phyloP scores from a whole-genome alignment of 2,113 vertebrate species.

The Fukomys damarensis region DNA sequence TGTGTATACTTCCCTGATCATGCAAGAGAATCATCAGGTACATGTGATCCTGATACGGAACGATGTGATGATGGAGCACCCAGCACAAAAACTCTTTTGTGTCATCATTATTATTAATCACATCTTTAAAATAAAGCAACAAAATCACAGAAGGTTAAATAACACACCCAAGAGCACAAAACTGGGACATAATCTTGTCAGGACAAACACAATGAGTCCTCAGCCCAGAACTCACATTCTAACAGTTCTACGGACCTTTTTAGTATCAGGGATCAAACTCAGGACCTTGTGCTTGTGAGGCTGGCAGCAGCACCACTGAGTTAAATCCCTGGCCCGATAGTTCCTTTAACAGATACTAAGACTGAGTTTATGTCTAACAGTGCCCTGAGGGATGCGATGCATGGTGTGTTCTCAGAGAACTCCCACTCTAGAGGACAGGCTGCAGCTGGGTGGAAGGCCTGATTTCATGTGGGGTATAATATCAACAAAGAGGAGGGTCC shows the following conservation, averaged over 20 bases:
- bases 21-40: not conserved
- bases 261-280: no score
- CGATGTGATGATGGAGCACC: rapidly evolving
- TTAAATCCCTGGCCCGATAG: not conserved
- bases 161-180: not conserved
- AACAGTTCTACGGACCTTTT: no score
- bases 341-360: not conserved
- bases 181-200: not conserved
- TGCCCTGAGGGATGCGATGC: no score
- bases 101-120: not conserved
- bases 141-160: not conserved
- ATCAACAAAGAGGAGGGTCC: not conserved
- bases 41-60: not conserved
- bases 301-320: no score
- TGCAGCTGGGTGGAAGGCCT: not conserved
- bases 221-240: not conserved
- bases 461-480: not conserved
- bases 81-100: not conserved
- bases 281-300: no score
- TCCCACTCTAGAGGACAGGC: not conserved
- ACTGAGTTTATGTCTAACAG: rapidly evolving
- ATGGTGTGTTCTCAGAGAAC: not conserved
- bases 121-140: not conserved
- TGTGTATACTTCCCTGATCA: not conserved
- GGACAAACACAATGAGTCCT: not conserved